Evolutionary conservation across 1,140 invertebrate species (phyloP).

Genomic region (Littorina saxatilis): DNA sequence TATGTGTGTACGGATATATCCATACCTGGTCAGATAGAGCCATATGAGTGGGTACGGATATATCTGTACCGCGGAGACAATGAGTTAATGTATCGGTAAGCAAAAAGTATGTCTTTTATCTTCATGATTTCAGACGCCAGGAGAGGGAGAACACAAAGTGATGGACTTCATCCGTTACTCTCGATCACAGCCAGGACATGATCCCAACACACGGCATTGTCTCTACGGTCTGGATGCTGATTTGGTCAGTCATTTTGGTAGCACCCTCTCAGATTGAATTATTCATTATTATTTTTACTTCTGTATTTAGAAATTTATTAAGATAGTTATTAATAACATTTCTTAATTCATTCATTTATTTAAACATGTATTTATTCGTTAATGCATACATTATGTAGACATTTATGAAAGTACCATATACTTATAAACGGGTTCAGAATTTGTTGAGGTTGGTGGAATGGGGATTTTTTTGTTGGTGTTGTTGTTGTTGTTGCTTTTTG

Average conservation of each 20-base stretch:
- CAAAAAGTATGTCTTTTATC: too few relatives aligned
- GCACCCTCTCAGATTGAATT: not conserved
- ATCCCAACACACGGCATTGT: conserved; percentile 94
- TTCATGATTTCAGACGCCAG: conserved; percentile 85
- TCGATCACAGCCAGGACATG: conserved; percentile 87
- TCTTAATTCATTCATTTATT: not conserved
- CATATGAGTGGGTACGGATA: too few relatives aligned
- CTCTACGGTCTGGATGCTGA: conserved; percentile 97
- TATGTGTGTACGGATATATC: too few relatives aligned
- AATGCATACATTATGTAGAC: not conserved
- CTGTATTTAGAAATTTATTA: too few relatives aligned
- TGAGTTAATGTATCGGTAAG: too few relatives aligned
- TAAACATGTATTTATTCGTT: not conserved
- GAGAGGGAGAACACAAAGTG: conserved; percentile 99
- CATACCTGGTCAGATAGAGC: too few relatives aligned
- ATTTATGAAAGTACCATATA: not conserved
- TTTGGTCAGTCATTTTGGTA: conserved; percentile 77
- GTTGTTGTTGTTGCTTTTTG: too few relatives aligned
- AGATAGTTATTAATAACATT: too few relatives aligned
- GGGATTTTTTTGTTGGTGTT: too few relatives aligned
- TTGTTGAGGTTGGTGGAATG: conserved; percentile 2
- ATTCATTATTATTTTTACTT: not conserved
- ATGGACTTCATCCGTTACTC: conserved; percentile 97
- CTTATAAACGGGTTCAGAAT: too few relatives aligned
- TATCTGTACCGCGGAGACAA: too few relatives aligned